These are phyloP conservation scores for Callipepla californica DNA, from an alignment of 2,113 vertebrate species.

Conservation along the genomic window DNA sequence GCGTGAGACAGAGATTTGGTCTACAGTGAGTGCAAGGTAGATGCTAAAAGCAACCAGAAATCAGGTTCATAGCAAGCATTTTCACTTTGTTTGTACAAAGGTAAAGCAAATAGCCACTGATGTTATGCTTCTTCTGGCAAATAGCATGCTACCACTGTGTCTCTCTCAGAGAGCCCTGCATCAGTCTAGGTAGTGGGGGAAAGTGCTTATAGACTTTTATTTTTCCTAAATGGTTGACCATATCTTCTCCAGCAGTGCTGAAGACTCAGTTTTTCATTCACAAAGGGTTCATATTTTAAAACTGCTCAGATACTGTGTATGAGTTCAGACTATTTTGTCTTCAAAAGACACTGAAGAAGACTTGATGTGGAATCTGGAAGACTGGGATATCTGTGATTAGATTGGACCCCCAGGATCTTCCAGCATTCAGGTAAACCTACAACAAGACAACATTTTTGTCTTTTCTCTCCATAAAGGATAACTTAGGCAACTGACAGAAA, in stretches of 20 bases:
- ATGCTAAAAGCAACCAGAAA: neutral
- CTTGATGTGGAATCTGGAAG: neutral
- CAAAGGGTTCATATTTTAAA: neutral
- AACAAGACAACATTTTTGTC: neutral
- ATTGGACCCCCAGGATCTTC: neutral
- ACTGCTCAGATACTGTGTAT: neutral
- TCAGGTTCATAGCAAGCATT: neutral
- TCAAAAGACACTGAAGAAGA: neutral
- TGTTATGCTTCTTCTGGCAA: slow-evolving; percentile 20
- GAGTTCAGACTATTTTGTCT: neutral
- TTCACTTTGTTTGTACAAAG: slow-evolving; percentile 18
- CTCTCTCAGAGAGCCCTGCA: neutral
- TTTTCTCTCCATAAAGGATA: neutral
- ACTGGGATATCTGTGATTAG: neutral
- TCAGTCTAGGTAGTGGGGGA: neutral
- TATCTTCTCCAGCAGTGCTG: neutral
- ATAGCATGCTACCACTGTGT: neutral
- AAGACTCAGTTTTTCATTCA: neutral
- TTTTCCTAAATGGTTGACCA: neutral
- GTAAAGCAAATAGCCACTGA: slow-evolving; percentile 50
- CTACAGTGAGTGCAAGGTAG: neutral
- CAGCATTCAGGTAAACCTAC: neutral
- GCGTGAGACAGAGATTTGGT: neutral
- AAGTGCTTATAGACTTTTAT: neutral
- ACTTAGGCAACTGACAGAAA: neutral